Conservation (phyloP, 2,888 invertebrate species). For the Oligia strigilis region DNA sequence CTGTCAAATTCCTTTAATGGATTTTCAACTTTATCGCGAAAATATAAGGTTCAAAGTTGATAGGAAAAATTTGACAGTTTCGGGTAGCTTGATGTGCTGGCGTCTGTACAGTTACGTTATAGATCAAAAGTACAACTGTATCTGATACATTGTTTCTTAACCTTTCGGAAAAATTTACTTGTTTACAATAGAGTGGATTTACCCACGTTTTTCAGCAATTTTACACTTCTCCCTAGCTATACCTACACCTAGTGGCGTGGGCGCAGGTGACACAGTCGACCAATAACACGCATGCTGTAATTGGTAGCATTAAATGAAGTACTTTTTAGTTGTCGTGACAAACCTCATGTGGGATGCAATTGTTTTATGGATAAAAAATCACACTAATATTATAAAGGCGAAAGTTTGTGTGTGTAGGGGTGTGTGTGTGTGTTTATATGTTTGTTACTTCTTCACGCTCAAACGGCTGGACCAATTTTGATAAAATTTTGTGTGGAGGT, state of each 20-base stretch:
- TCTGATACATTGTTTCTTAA: background rate
- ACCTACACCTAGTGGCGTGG: conserved; percentile 62
- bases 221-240: background rate
- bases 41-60: too few relatives aligned
- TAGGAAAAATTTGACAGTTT: too few relatives aligned
- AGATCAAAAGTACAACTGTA: background rate
- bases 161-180: background rate
- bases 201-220: background rate
- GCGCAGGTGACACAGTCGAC: conserved; percentile 75
- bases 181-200: background rate
- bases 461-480: too few relatives aligned
- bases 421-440: too few relatives aligned
- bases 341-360: conserved; percentile 59
- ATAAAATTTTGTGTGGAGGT: too few relatives aligned
- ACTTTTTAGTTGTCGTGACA: conserved; percentile 67
- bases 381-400: too few relatives aligned
- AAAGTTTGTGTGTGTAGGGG: too few relatives aligned
- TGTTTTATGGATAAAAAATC: conserved; percentile 17
- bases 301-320: conserved; percentile 73
- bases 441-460: too few relatives aligned
- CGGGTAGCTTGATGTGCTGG: too few relatives aligned
- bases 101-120: background rate
- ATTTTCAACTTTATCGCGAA: too few relatives aligned
- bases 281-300: conserved; percentile 74
- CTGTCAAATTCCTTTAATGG: too few relatives aligned